Evolutionary conservation across 2,888 invertebrate genomes (phyloP), one percentile per base, ranked within the genome.

Genomic region (Proisotoma minuta): DNA sequence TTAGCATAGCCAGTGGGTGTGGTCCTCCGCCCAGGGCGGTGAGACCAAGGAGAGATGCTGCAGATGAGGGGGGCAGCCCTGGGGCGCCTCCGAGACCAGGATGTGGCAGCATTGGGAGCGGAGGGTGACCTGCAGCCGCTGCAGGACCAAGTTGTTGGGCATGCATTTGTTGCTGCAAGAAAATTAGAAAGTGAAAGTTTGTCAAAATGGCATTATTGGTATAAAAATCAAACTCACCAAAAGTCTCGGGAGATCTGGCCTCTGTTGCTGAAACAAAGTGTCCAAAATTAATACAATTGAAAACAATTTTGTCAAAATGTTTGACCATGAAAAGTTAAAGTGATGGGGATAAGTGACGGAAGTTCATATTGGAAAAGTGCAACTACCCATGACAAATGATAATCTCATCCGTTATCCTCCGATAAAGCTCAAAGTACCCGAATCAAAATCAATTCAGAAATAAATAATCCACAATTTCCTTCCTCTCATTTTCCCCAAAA

Each of bases 151-250:
- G 84, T 79, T 91, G 91, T 75, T 91, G 91, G 34, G 91, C 91
- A 78, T 93, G 93, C 90, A 93, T 91, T 81, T 93, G 93, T 80
- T 93, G 93, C 79, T 92, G 82, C 69, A 88, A n/a, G n/a, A n/a
- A n/a, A n/a, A n/a, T n/a, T n/a, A n/a, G n/a, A n/a, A n/a, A n/a
- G n/a, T n/a, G n/a, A n/a, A n/a, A n/a, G n/a, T 5, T 43, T 20
- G 18, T 43, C 43, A 43, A 43, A 12, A 43, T 5, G 43, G 34
- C 34, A 34, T 34, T 10, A 34, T 34, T 15, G 8, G 34, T 34
- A 34, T 34, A 15, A 34, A 34, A 34, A 18, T 50, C 40, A 69
- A 75, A 76, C 78, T 77, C 75, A 79, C 79, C 78, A 79, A 76
- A 69, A 79, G 79, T 78, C 89, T 83, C 29, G 89, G 89, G 74